These are phyloP conservation scores for Chiroxiphia lanceolata DNA, from an alignment of 2,797 vertebrate species.

Conservation along the genomic window DNA sequence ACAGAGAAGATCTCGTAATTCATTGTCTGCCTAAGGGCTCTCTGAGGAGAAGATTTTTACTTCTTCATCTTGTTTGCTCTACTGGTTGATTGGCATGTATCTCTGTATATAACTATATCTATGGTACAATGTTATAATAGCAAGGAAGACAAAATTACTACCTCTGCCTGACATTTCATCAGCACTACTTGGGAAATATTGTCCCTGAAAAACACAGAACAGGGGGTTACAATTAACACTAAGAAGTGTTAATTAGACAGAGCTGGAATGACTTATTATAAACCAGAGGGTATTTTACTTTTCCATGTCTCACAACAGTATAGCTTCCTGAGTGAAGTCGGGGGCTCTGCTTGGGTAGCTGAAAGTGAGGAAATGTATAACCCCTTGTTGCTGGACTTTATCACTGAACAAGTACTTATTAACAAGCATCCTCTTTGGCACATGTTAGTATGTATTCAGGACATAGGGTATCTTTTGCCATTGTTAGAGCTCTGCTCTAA, in stretches of 20 bases:
- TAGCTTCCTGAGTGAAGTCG: conserved; percentile 38
- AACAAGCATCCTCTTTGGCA: conserved; percentile 13
- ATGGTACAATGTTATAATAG: conserved; percentile 67
- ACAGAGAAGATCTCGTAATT: conserved; percentile 28
- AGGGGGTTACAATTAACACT: conserved; percentile 71
- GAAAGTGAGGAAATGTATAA: conserved; percentile 21
- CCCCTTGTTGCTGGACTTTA: conserved; percentile 19
- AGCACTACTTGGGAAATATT: conserved; percentile 59
- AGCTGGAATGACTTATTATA: conserved; percentile 55
- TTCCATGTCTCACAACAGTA: conserved; percentile 31
- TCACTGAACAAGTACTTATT: conserved; percentile 2
- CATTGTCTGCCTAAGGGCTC: conserved; percentile 30
- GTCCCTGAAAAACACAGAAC: conserved; percentile 59
- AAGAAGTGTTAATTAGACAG: conserved; percentile 71
- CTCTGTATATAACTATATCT: conserved; percentile 69
- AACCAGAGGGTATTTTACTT: conserved; percentile 53
- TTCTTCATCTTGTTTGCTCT: conserved; percentile 62
- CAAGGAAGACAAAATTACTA: conserved; percentile 66
- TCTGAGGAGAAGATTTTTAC: conserved; percentile 29
- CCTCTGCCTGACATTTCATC: conserved; percentile 65
- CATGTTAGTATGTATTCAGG: background rate
- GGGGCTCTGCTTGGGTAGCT: background rate
- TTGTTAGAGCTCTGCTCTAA: conserved; percentile 50
- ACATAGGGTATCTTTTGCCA: conserved; percentile 13
- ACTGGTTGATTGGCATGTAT: conserved; percentile 57